Evolutionary conservation across 2,888 invertebrate species (phyloP).

Genomic region (Holacanthella duospinosa): DNA sequence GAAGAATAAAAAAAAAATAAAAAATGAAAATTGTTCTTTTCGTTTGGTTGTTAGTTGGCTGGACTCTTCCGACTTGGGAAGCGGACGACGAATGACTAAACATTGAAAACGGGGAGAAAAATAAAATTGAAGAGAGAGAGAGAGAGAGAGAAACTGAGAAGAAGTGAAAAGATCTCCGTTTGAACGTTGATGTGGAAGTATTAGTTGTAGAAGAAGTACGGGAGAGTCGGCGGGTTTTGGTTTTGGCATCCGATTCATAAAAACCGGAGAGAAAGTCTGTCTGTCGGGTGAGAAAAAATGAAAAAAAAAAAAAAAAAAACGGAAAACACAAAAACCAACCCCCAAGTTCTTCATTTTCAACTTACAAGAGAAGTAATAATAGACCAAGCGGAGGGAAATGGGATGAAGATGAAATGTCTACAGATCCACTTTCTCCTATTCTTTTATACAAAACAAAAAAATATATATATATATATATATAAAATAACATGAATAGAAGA

Average conservation of each 20-base stretch:
- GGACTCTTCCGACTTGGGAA: not conserved
- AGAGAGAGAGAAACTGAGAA: not conserved
- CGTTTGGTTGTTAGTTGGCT: not conserved
- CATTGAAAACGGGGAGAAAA: not conserved
- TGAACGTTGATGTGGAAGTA: not conserved
- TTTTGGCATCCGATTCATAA: not conserved
- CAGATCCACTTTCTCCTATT: not conserved
- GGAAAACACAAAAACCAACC: not conserved
- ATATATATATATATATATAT: no score
- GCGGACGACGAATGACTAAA: not conserved
- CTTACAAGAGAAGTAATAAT: not conserved
- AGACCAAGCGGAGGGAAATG: not conserved
- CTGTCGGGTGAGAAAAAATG: not conserved
- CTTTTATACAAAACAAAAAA: not conserved
- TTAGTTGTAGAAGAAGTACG: not conserved
- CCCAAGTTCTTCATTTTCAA: not conserved
- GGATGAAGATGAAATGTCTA: not conserved
- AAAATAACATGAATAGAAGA: no score
- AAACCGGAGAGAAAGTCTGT: not conserved
- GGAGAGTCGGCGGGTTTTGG: slow-evolving; percentile 6
- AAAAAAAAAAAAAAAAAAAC: no score
- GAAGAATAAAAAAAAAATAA: not conserved
- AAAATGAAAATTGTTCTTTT: not conserved
- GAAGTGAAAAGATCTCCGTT: not conserved
- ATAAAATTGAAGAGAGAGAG: not conserved